Evolutionary conservation across 2,888 invertebrate species (phyloP).

Genomic region (Nomada fucata): DNA sequence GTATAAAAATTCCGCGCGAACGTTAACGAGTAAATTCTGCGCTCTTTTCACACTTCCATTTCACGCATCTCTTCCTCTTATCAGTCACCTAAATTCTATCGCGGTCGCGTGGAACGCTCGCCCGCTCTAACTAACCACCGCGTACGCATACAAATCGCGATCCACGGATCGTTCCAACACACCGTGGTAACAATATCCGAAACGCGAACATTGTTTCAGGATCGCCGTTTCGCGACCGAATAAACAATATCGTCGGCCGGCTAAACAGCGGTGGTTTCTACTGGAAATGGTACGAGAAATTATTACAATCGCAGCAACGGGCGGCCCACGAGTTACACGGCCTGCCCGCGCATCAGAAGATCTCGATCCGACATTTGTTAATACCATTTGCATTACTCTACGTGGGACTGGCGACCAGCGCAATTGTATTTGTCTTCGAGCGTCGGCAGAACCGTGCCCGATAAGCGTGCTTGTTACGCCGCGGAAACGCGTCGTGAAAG

Average conservation of each 20-base stretch:
- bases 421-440: slow-evolving; percentile 48
- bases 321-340: not conserved
- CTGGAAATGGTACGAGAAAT: slow-evolving; percentile 43
- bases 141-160: no score
- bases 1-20: no score
- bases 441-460: not conserved
- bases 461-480: not conserved
- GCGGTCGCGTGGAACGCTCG: no score
- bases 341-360: slow-evolving; percentile 13
- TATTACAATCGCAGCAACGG: not conserved
- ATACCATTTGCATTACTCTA: slow-evolving; percentile 56
- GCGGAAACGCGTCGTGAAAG: not conserved
- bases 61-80: no score
- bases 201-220: slow-evolving; percentile 42
- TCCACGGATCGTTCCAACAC: no score
- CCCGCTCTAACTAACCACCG: no score
- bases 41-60: no score
- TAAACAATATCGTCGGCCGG: slow-evolving; percentile 48
- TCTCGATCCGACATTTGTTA: slow-evolving; percentile 48
- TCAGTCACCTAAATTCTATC: no score
- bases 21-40: no score
- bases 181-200: not conserved
- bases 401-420: slow-evolving; percentile 33
- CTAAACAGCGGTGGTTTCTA: slow-evolving; percentile 60
- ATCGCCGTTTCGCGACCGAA: slow-evolving; percentile 48